These are phyloP conservation scores for Oreocharis arfaki DNA, from an alignment of 2,113 vertebrate genomes.

Conservation along the genomic window DNA sequence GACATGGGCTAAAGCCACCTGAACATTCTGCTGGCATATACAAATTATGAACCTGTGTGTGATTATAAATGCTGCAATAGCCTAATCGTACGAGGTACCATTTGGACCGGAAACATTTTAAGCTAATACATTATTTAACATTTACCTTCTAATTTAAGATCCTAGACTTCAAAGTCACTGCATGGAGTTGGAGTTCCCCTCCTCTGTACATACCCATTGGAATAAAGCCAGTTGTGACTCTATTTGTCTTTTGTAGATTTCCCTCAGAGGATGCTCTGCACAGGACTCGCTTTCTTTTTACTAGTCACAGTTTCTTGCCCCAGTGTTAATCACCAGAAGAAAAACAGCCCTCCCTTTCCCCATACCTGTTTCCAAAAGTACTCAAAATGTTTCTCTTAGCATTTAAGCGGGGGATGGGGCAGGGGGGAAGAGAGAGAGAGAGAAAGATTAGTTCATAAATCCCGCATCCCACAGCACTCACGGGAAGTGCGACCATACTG, in stretches of 20 bases:
- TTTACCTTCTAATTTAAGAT: conserved; percentile 19
- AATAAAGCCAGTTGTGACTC: background rate
- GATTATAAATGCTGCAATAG: background rate
- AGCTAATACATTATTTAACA: conserved; percentile 7
- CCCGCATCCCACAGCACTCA: background rate
- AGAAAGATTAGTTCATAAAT: background rate
- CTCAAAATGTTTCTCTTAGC: background rate
- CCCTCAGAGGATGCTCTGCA: background rate
- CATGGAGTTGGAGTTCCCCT: background rate
- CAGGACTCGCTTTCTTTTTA: background rate
- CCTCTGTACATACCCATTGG: background rate
- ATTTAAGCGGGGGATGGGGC: background rate
- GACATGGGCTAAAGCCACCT: background rate
- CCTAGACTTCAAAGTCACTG: background rate
- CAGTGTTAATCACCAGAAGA: background rate
- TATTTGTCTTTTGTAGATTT: background rate
- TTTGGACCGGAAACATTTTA: background rate
- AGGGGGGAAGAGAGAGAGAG: too few relatives aligned
- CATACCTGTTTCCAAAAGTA: background rate
- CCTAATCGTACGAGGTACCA: background rate
- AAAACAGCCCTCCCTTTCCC: background rate
- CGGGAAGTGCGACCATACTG: fast-evolving
- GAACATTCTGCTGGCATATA: background rate
- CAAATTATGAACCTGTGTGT: background rate
- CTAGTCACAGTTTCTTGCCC: background rate